phyloP scores from a whole-genome alignment of 2,797 vertebrate genomes.

The Hylomyscus alleni region DNA sequence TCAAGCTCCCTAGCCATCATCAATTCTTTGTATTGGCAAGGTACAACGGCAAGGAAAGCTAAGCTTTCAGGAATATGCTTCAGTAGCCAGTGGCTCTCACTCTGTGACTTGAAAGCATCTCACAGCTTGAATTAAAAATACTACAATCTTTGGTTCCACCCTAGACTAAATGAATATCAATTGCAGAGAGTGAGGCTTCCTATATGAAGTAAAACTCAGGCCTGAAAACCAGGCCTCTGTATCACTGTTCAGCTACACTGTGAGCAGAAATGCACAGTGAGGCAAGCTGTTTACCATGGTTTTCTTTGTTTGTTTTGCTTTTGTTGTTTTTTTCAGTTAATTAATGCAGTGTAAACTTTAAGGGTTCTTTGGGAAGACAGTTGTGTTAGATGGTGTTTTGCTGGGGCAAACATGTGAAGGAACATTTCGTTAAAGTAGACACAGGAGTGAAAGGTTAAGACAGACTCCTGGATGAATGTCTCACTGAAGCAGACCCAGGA shows the following conservation, averaged over 20 bases:
- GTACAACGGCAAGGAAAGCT: conserved; percentile 5
- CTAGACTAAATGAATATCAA: conserved; percentile 36
- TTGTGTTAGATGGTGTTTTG: not conserved
- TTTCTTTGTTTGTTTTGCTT: not conserved
- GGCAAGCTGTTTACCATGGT: not conserved
- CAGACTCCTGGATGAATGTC: not conserved
- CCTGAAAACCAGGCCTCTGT: not conserved
- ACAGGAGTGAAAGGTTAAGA: not conserved
- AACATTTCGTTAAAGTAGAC: not conserved
- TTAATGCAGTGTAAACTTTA: not conserved
- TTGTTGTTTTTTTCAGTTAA: not conserved
- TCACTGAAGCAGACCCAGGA: not conserved
- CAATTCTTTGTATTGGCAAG: not conserved
- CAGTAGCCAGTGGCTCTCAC: not conserved
- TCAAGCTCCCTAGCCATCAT: not conserved
- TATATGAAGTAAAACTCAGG: not conserved
- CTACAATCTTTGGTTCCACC: not conserved
- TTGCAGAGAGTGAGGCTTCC: not conserved
- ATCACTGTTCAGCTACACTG: not conserved
- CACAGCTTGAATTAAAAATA: not conserved
- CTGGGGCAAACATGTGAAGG: not conserved
- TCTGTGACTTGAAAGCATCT: not conserved
- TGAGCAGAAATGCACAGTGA: not conserved
- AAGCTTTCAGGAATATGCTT: not conserved
- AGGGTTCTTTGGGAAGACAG: not conserved